A percentile compares a stretch with the other conserved stretches of the same genome.
These are phyloP conservation scores for Notamacropus eugenii DNA, from an alignment of 2,797 vertebrate species.

Conservation along the genomic window DNA sequence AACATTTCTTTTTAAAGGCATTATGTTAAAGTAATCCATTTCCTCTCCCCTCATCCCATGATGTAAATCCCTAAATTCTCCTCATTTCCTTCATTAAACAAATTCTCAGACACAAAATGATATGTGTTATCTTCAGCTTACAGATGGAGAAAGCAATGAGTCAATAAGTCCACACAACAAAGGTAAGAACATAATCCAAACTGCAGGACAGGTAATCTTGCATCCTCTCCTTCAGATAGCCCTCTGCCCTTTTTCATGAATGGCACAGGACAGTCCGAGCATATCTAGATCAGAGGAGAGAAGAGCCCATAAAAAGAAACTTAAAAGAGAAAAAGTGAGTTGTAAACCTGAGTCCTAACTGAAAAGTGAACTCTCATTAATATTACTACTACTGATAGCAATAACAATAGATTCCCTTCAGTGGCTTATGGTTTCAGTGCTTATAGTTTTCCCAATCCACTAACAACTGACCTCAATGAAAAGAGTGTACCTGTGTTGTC, in stretches of 20 bases:
- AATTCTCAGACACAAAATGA: neutral
- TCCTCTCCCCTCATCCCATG: neutral
- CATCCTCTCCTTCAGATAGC: neutral
- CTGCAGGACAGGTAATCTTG: neutral
- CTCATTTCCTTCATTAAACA: slow-evolving; percentile 21
- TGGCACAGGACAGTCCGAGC: neutral
- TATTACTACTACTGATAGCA: slow-evolving; percentile 2
- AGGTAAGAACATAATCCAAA: slow-evolving; percentile 21
- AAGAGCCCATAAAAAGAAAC: neutral
- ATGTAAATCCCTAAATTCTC: neutral
- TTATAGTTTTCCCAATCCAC: neutral
- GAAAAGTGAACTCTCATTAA: slow-evolving; percentile 27
- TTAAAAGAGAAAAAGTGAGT: neutral
- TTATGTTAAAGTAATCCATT: neutral
- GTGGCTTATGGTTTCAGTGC: slow-evolving; percentile 17
- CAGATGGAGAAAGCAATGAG: neutral
- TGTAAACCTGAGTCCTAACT: neutral
- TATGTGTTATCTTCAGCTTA: slow-evolving; percentile 16
- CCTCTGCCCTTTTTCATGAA: neutral
- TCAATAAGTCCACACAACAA: neutral
- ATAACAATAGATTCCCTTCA: neutral
- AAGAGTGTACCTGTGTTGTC: slow-evolving; percentile 26
- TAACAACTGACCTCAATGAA: neutral
- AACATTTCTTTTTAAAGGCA: slow-evolving; percentile 24
- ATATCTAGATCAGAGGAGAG: neutral